Evolutionary conservation across 2,113 vertebrate species (phyloP).

Genomic region (Epinephelus lanceolatus): DNA sequence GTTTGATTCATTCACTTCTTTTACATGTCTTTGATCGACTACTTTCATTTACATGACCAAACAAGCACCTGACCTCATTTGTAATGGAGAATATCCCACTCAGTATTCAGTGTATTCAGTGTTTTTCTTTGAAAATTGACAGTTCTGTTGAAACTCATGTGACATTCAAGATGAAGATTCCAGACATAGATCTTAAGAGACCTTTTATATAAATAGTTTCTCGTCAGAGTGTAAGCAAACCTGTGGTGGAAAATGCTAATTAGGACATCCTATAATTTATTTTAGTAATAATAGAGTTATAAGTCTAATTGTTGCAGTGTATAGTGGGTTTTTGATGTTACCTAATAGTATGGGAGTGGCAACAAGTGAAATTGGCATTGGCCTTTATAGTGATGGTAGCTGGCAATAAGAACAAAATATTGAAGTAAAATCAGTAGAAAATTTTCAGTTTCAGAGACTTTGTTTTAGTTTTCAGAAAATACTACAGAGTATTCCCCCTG

Average conservation of each 20-base stretch:
- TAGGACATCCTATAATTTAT: background rate
- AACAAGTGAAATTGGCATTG: background rate
- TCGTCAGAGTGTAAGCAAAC: background rate
- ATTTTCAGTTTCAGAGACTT: no score
- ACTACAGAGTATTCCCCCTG: no score
- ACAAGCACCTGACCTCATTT: slow-evolving; percentile 72
- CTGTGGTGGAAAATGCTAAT: background rate
- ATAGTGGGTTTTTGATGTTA: background rate
- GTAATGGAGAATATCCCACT: slow-evolving; percentile 57
- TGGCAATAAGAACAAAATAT: background rate
- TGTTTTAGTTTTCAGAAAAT: no score
- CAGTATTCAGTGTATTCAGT: slow-evolving; percentile 39
- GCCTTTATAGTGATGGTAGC: background rate
- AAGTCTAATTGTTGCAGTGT: background rate
- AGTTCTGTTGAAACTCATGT: slow-evolving; percentile 7
- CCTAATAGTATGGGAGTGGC: background rate
- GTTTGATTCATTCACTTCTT: slow-evolving; percentile 68
- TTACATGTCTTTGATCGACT: slow-evolving; percentile 68
- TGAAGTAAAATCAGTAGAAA: background rate
- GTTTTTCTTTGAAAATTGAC: slow-evolving; percentile 54
- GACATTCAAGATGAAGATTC: background rate
- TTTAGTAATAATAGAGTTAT: background rate
- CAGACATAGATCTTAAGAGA: background rate
- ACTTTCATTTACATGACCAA: slow-evolving; percentile 74
- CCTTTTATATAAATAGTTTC: background rate